Percentiles rank a stretch among this genome's conserved stretches.
Conservation (phyloP, 2,888 invertebrate species). For the Netelia inedita region DNA sequence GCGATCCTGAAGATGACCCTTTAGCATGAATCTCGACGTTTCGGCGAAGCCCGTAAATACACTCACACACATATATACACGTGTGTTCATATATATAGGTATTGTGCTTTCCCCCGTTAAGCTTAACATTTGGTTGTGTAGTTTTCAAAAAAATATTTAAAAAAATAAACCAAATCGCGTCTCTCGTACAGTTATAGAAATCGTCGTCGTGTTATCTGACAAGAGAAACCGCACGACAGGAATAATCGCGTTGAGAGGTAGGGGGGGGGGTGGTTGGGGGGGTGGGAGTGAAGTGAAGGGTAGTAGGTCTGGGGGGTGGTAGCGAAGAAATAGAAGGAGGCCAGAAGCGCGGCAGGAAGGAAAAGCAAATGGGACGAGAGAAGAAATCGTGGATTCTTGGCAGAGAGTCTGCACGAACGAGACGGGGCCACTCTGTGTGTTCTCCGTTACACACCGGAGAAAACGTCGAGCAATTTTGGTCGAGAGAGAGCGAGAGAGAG, state of each 20-base stretch:
- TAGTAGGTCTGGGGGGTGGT: slow-evolving; percentile 6
- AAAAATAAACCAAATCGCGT: not conserved
- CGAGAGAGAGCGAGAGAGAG: slow-evolving; percentile 32
- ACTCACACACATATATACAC: not conserved
- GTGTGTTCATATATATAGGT: not conserved
- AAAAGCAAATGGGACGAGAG: slow-evolving; percentile 73
- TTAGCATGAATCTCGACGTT: slow-evolving; percentile 63
- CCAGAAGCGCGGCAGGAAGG: slow-evolving; percentile 53
- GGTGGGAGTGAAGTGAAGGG: not conserved
- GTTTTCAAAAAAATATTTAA: not conserved
- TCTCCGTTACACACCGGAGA: slow-evolving; percentile 70
- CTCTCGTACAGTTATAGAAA: not conserved
- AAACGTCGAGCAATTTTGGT: slow-evolving; percentile 71
- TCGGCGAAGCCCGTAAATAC: slow-evolving; percentile 12
- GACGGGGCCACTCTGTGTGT: slow-evolving; percentile 61
- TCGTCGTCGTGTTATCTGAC: slow-evolving; percentile 38
- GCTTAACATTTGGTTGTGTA: not conserved
- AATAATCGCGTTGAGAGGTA: slow-evolving; percentile 23
- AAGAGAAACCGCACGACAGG: not conserved
- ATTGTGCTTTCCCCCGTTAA: not conserved
- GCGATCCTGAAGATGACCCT: slow-evolving; percentile 67
- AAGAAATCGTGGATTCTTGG: slow-evolving; percentile 72
- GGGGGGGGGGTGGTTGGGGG: slow-evolving; percentile 14
- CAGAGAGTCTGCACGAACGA: slow-evolving; percentile 60
- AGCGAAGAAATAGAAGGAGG: slow-evolving; percentile 15